phyloP scores from a whole-genome alignment of 2,888 invertebrate genomes.

The Mythimna lalbum region DNA sequence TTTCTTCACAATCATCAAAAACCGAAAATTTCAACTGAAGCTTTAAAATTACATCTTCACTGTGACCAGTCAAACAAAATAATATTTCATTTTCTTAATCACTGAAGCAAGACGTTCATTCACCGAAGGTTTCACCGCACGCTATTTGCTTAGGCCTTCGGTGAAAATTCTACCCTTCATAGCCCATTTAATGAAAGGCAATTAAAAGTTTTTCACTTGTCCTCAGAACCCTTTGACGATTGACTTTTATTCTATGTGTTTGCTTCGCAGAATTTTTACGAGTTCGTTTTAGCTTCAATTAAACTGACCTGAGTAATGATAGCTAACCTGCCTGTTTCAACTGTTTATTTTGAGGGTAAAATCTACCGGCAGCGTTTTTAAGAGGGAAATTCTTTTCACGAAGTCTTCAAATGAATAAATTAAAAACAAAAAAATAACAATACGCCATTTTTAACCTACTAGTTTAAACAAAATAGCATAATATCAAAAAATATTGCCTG shows the following conservation, averaged over 20 bases:
- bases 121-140: conserved; percentile 47
- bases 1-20: conserved; percentile 1
- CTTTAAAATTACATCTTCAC: conserved; percentile 22
- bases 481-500: too few relatives aligned
- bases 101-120: conserved; percentile 54
- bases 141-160: conserved; percentile 57
- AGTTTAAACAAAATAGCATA: too few relatives aligned
- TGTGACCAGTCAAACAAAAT: conserved; percentile 43
- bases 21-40: neutral
- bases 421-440: neutral
- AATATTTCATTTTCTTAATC: conserved; percentile 51
- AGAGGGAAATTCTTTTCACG: too few relatives aligned
- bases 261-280: conserved; percentile 47
- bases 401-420: too few relatives aligned
- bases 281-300: conserved; percentile 45
- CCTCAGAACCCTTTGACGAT: conserved; percentile 63
- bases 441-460: too few relatives aligned
- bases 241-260: conserved; percentile 58
- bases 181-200: conserved; percentile 60
- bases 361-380: neutral
- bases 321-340: conserved; percentile 24
- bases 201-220: conserved; percentile 68
- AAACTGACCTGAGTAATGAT: conserved; percentile 61
- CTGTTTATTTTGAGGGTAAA: conserved; percentile 13
- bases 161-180: conserved; percentile 60